Percentiles rank a stretch among this genome's conserved stretches.
Conservation (phyloP, 2,888 invertebrate species). For the Pristionchus arcanus region DNA sequence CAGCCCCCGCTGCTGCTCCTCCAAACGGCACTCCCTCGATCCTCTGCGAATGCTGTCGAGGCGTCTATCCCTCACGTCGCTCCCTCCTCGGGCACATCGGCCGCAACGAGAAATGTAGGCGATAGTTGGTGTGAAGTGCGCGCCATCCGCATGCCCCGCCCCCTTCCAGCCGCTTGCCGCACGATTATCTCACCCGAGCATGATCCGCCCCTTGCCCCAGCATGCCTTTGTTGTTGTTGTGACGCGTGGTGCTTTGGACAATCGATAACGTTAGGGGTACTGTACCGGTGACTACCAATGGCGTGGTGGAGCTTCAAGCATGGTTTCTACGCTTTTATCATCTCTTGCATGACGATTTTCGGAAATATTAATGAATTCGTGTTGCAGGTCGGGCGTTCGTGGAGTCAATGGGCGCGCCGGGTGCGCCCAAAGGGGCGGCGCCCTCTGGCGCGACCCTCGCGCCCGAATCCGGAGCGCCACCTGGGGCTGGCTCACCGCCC, state of each 20-base stretch:
- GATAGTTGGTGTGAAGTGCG: constrained; percentile 48
- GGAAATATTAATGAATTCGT: neutral
- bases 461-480: neutral
- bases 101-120: constrained; percentile 75
- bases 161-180: constrained; percentile 28
- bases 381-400: constrained; percentile 26
- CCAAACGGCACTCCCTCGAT: neutral
- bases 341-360: neutral
- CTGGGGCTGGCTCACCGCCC: constrained; percentile 8
- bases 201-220: neutral
- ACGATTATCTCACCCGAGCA: neutral
- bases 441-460: neutral
- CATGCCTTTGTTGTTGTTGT: neutral
- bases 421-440: neutral
- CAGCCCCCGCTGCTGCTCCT: neutral
- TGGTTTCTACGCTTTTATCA: neutral
- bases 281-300: neutral
- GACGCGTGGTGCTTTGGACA: neutral
- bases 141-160: constrained; percentile 41
- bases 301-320: neutral
- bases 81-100: constrained; percentile 76
- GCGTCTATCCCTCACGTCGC: constrained; percentile 73
- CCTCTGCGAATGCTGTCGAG: constrained; percentile 64
- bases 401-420: constrained; percentile 7
- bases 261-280: neutral